A percentile compares a stretch with the other conserved stretches of the same genome.
Evolutionary conservation across 2,113 vertebrate genomes (phyloP).

Genomic region (Corapipo altera): DNA sequence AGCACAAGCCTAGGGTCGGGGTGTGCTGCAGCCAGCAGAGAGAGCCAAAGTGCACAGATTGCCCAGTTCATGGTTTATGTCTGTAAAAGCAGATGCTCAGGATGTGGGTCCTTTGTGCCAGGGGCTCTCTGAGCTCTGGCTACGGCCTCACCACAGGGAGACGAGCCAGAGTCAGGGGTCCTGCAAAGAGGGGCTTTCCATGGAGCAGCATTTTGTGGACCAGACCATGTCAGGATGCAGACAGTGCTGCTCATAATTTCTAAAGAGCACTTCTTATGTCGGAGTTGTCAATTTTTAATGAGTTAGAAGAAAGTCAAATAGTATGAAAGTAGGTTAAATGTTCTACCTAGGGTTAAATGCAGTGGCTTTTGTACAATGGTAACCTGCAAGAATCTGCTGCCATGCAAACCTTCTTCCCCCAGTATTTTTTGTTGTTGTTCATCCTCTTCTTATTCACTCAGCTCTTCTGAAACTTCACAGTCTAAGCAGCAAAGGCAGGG

Average conservation of each 20-base stretch:
- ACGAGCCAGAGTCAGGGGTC: not conserved
- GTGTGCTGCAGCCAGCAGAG: constrained; percentile 53
- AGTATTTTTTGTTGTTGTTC: not conserved
- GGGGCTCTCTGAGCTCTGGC: not conserved
- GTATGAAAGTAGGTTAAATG: not conserved
- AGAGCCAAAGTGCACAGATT: constrained; percentile 48
- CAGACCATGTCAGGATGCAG: not conserved
- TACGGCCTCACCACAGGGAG: fast-evolving
- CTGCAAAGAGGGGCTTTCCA: not conserved
- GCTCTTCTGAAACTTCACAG: not conserved
- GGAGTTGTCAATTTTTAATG: not conserved
- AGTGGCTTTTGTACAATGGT: not conserved
- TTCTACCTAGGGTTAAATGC: not conserved
- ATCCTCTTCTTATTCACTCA: not conserved
- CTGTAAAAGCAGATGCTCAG: not conserved
- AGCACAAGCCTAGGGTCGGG: not conserved
- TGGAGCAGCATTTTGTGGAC: not conserved
- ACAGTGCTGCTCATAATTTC: not conserved
- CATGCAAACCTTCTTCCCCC: not conserved
- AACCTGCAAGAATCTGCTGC: not conserved
- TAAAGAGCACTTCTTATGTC: not conserved
- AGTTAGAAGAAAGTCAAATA: not conserved
- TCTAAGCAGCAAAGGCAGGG: not conserved
- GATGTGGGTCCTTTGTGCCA: not conserved
- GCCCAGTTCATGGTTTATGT: not conserved